phyloP scores from a whole-genome alignment of 2,797 vertebrate species.

The Peromyscus nudipes region DNA sequence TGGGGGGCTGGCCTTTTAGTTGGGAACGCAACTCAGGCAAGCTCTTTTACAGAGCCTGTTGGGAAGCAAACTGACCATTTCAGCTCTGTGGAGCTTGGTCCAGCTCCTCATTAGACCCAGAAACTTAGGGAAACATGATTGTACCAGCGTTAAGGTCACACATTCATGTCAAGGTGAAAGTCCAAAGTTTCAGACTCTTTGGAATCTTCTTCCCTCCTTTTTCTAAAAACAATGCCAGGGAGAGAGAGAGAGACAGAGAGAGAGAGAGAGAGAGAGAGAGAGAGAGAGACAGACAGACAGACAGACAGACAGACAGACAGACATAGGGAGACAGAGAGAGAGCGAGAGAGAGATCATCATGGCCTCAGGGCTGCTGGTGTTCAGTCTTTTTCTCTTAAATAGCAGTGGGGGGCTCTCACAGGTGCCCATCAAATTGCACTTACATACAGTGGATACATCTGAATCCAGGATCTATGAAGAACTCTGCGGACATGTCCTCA shows the following conservation, averaged over 20 bases:
- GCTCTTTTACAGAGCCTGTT: neutral
- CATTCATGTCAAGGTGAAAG: constrained; percentile 32
- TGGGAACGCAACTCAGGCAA: neutral
- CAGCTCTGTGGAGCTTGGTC: neutral
- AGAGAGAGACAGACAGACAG: no score
- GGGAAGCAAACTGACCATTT: neutral
- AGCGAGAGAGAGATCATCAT: neutral
- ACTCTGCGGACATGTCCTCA: neutral
- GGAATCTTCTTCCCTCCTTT: neutral
- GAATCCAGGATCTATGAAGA: neutral
- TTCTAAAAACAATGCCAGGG: constrained; percentile 30
- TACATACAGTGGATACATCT: neutral
- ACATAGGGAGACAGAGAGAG: no score
- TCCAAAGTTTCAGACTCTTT: constrained; percentile 56
- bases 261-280: no score
- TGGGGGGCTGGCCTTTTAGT: neutral
- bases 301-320: no score
- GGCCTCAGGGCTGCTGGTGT: neutral
- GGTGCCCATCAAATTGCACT: neutral
- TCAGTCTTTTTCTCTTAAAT: constrained; percentile 49
- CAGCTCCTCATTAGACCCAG: neutral
- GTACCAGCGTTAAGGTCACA: neutral
- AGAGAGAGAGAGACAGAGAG: no score
- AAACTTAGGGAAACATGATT: neutral
- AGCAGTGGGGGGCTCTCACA: neutral